Evolutionary conservation across 64 coral and sea anemone genomes (phyloP), one percentile per base, ranked within the genome.

Genomic region (Actinia equina): DNA sequence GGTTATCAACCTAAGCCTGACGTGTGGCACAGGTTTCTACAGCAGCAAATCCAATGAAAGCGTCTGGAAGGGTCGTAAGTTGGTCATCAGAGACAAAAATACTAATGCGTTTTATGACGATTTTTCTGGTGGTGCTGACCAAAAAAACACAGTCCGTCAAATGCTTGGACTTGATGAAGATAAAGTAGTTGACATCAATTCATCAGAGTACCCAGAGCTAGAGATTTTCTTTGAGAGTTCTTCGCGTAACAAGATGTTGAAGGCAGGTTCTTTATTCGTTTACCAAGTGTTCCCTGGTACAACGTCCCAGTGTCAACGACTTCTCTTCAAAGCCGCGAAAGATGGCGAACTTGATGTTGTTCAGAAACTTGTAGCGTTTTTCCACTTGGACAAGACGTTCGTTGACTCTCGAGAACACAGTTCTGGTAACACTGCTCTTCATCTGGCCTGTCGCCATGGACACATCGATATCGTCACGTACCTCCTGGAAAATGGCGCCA

Each of bases 201-300:
- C 88, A 15, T 53, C 87, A 16, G 70, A 90, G 45, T 87, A 96
- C 54, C 78, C 79, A 54, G 77, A 85, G 42, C 86, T 93, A 9
- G 91, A 96, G 85, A 98, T 98, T 85, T 98, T 92, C 80, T 94
- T 94, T 59, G 92, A 94, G 71, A 98, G 95, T 79, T 89, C 95
- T 6, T 98, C 95, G 65, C 86, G 95, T 17, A 98, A 98, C 55
- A 98, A 98, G 46, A 98, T 92, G 42, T 77, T 98, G 19, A 98
- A 98, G 57, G 92, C 95, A 13, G 95, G 95, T 59, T 89, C 95
- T 5, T 54, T 86, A 89, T 98, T 98, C 80, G 79, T 98, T 6
- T 98, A 98, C 43, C 96, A 98, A 86, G 89, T 98, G 44, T 98
- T 98, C 54, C 96, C 96, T 17, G 96, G 96, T 3, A 93, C 89